Evolutionary conservation across 2,888 invertebrate genomes (phyloP).

Genomic region (Meta bourneti): DNA sequence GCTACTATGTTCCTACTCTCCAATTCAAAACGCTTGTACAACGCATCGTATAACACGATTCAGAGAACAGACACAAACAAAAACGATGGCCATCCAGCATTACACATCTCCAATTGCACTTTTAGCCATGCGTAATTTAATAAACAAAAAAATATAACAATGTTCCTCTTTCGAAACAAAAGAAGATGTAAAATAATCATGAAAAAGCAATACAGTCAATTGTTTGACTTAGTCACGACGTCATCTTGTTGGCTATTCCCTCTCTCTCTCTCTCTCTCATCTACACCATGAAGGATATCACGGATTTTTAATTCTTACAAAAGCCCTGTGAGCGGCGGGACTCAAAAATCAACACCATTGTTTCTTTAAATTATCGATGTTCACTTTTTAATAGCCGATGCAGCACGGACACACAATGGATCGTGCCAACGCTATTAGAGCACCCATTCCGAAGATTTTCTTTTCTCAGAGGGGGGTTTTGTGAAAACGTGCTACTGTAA

Average conservation of each 20-base stretch:
- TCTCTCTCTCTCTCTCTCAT: constrained; percentile 21
- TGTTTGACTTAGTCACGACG: constrained; percentile 53
- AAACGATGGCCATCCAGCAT: constrained; percentile 11
- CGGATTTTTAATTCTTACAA: constrained; percentile 66
- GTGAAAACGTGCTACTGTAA: constrained; percentile 47
- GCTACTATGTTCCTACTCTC: no score
- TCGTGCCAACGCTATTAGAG: constrained; percentile 69
- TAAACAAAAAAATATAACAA: constrained; percentile 19
- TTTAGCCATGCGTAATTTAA: constrained; percentile 4
- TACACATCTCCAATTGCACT: constrained; percentile 17
- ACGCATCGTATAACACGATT: background rate
- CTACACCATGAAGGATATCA: constrained; percentile 42
- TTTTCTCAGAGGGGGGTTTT: constrained; percentile 46
- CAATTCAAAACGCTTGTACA: no score
- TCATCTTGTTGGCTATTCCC: constrained; percentile 30
- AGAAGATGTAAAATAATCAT: background rate
- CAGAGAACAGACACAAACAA: constrained; percentile 11
- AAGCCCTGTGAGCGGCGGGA: constrained; percentile 21
- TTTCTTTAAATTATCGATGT: constrained; percentile 71
- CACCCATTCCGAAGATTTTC: constrained; percentile 55
- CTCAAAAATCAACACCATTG: constrained; percentile 76
- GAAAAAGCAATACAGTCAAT: constrained; percentile 36
- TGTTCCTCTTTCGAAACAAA: constrained; percentile 8
- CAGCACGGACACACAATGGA: constrained; percentile 38
- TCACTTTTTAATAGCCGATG: constrained; percentile 68